Conservation (phyloP, 2,888 invertebrate species). For the Temnothorax ravouxi region DNA sequence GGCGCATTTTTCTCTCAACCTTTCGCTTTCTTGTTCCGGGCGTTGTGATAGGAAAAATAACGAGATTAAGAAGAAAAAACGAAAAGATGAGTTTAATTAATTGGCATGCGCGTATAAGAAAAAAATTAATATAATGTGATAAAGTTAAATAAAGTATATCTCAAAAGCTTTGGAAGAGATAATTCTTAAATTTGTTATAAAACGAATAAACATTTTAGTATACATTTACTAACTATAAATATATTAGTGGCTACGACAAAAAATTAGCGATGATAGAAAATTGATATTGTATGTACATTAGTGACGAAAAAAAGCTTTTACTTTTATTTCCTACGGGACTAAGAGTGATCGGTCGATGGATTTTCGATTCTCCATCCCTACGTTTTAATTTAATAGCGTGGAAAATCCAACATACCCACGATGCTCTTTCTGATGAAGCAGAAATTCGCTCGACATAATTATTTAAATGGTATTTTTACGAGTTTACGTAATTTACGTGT, state of each 20-base stretch:
- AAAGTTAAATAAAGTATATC: conserved; percentile 26
- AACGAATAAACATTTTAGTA: background rate
- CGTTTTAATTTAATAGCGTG: conserved; percentile 68
- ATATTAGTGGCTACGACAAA: background rate
- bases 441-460: conserved; percentile 6
- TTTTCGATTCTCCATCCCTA: conserved; percentile 66
- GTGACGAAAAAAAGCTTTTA: conserved; percentile 57
- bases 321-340: conserved; percentile 70
- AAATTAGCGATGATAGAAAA: background rate
- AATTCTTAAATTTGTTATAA: background rate
- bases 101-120: conserved; percentile 64
- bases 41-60: conserved; percentile 27
- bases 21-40: conserved; percentile 45
- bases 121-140: conserved; percentile 1
- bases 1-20: conserved; percentile 67
- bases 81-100: conserved; percentile 68
- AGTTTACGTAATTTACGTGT: background rate
- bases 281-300: conserved; percentile 1
- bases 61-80: conserved; percentile 27
- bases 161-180: background rate
- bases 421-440: conserved; percentile 50
- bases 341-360: conserved; percentile 65
- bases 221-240: background rate
- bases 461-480: background rate
- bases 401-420: conserved; percentile 43